Evolutionary conservation across 2,888 invertebrate species (phyloP), one percentile per base, ranked within the genome.

Genomic region (Pterobdella sp.): DNA sequence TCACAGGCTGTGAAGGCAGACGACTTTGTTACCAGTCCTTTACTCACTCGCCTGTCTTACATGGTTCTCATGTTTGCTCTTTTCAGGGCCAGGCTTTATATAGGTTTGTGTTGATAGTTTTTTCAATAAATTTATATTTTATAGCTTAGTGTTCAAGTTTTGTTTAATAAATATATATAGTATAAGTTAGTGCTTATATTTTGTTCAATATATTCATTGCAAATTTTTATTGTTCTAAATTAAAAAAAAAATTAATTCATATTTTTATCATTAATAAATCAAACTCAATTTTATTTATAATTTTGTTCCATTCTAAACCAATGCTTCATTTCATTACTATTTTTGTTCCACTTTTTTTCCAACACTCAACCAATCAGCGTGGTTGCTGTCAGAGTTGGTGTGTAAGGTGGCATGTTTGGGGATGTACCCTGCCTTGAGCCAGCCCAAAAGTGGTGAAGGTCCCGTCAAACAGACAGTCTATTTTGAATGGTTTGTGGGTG

Each of bases 381-480:
- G 96, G 87, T 88, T 90, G 0, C 83, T 96, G 72, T 91, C 94
- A 0, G 95, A 96, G 84, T 91, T 91, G 82, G 91, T 92, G n/a
- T 94, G 94, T 81, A 91, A 92, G 26, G 89, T 91, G 83, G 90
- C 92, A 1, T 94, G 93, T 0, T 85, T 97, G 22, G 97, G 96
- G 1, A 92, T 92, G 0, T 97, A 97, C 84, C 96, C 96, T 0
- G 86, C 86, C 0, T 85, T 86, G 37, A 87, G 89, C 0, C 87
- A 88, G 72, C 88, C 91, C n/a, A 87, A 87, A 78, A 80, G 80
- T 74, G 95, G 95, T 0, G 87, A 89, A 79, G 97, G 96, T 1
- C 96, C 96, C 0, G 89, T 90, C 34, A 80, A 85, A 75, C 75
- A 84, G 1, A 78, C 80, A 60, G 81, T 80, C 7, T 77, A 82